Percentiles rank a stretch among this genome's conserved stretches.
These are phyloP conservation scores for Apostichopus japonicus DNA, from an alignment of 35 echinoderm and acorn worm genomes.

Conservation along the genomic window DNA sequence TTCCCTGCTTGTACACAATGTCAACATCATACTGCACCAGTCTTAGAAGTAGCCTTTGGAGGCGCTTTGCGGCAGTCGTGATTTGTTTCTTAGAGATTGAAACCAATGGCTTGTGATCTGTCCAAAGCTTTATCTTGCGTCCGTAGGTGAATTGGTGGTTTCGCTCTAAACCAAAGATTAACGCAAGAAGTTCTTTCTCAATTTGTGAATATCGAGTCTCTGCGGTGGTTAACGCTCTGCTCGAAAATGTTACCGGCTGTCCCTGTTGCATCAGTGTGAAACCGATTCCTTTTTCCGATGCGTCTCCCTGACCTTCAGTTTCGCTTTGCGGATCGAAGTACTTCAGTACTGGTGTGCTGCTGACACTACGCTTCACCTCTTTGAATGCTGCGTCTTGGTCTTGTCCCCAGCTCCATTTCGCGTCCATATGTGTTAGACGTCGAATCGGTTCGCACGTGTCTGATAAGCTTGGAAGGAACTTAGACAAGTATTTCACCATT, in stretches of 20 bases:
- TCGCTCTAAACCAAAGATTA: constrained; percentile 49
- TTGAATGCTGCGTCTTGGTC: not conserved
- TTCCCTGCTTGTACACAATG: not conserved
- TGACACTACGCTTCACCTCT: constrained; percentile 51
- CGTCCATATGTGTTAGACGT: constrained; percentile 63
- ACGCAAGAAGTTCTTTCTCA: constrained; percentile 22
- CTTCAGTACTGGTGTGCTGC: constrained; percentile 60
- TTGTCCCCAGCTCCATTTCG: constrained; percentile 51
- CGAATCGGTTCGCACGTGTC: constrained; percentile 57
- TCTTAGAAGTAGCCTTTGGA: constrained; percentile 64
- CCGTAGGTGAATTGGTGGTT: no score
- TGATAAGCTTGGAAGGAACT: no score
- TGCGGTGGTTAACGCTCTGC: not conserved
- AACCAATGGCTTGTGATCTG: no score
- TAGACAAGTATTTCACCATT: no score
- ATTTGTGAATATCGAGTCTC: constrained; percentile 16
- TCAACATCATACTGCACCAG: constrained; percentile 45
- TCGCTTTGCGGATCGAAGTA: constrained; percentile 49
- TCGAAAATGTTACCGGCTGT: constrained; percentile 59
- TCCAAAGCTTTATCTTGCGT: no score
- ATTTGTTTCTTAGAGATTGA: no score
- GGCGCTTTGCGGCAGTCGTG: not conserved
- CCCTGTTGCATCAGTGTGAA: constrained; percentile 64
- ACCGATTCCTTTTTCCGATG: constrained; percentile 40
- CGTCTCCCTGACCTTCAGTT: no score